Conservation (phyloP, 92 coral and sea anemone genomes). For the Meandrina meandrites region DNA sequence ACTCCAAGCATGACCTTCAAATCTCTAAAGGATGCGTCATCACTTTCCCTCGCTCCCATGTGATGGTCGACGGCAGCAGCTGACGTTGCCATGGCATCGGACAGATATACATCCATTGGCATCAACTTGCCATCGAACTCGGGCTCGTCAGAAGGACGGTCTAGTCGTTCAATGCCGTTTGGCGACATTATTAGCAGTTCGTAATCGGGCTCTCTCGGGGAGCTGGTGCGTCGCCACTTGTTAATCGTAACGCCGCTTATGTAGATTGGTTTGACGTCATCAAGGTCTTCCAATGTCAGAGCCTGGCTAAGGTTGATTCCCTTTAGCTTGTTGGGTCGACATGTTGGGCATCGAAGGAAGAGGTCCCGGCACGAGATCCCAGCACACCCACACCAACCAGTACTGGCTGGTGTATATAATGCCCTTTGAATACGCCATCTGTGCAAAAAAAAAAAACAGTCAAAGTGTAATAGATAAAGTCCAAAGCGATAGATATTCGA, state of each 20-base stretch:
- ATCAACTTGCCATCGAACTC: conserved; percentile 65
- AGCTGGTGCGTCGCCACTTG: conserved; percentile 66
- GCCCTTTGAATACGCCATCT: conserved; percentile 79
- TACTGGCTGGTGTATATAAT: conserved; percentile 65
- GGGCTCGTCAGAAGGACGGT: conserved; percentile 48
- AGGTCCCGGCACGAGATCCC: conserved; percentile 62
- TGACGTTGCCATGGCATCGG: conserved; percentile 86
- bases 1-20: conserved; percentile 65
- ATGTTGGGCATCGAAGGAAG: conserved; percentile 55
- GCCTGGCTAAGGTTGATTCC: conserved; percentile 41
- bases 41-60: conserved; percentile 57
- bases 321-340: conserved; percentile 2
- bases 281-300: conserved; percentile 68
- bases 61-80: conserved; percentile 78
- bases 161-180: conserved; percentile 66
- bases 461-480: no score
- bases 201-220: conserved; percentile 32
- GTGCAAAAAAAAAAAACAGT: no score
- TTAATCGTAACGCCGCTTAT: conserved; percentile 79
- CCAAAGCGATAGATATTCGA: no score
- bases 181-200: conserved; percentile 73
- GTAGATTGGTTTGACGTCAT: conserved; percentile 76
- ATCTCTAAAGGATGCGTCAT: conserved; percentile 54
- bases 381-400: conserved; percentile 50
- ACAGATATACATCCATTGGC: conserved; percentile 69